These are phyloP conservation scores for Cantharis rufa DNA, from an alignment of 2,888 invertebrate species.

Conservation along the genomic window DNA sequence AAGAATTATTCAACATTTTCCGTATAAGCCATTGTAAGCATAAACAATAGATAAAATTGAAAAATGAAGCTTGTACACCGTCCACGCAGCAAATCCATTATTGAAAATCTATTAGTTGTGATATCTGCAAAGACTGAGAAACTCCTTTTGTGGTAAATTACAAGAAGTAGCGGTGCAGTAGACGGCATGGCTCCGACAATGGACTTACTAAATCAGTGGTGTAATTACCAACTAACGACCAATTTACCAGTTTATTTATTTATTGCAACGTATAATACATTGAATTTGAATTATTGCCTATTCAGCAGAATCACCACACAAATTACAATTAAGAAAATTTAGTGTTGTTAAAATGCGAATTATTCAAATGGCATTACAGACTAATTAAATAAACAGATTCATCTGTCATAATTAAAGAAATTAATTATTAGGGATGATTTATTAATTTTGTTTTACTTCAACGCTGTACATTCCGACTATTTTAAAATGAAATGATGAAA, in stretches of 20 bases:
- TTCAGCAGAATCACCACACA: constrained; percentile 11
- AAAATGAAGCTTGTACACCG: constrained; percentile 5
- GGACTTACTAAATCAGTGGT: constrained; percentile 50
- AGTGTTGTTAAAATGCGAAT: not conserved
- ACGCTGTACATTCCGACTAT: no score
- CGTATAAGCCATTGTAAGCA: not conserved
- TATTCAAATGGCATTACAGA: not conserved
- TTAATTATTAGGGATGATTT: not conserved
- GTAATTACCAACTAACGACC: constrained; percentile 48
- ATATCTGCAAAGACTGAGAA: constrained; percentile 26
- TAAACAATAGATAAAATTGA: constrained; percentile 7
- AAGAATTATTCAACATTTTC: not conserved
- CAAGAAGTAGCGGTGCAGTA: constrained; percentile 42
- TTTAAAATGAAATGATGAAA: no score
- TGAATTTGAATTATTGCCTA: constrained; percentile 23
- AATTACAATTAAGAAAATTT: constrained; percentile 5
- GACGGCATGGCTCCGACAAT: constrained; percentile 54
- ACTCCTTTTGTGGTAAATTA: constrained; percentile 49
- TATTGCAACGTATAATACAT: constrained; percentile 39
- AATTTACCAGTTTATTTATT: constrained; percentile 50
- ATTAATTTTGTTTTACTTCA: not conserved
- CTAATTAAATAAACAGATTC: not conserved
- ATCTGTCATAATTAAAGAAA: not conserved
- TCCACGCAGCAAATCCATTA: constrained; percentile 8
- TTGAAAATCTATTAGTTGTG: constrained; percentile 23